Conservation (phyloP, 2,888 invertebrate genomes). For the Temnothorax ravouxi region DNA sequence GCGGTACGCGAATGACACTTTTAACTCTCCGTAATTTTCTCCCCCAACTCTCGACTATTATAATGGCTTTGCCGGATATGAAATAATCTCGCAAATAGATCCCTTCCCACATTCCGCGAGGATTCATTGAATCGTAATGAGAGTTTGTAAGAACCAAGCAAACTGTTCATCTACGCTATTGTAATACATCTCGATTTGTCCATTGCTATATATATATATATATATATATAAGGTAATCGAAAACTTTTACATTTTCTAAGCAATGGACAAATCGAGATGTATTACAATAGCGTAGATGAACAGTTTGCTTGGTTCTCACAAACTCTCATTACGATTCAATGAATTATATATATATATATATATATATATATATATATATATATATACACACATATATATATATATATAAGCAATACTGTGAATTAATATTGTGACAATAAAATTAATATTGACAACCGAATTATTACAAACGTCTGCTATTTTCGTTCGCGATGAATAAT, state of each 20-base stretch:
- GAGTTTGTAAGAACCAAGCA: constrained; percentile 3
- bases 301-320: too few species aligned
- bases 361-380: too few species aligned
- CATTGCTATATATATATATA: neutral
- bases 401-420: neutral
- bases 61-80: constrained; percentile 45
- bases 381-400: too few species aligned
- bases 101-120: constrained; percentile 25
- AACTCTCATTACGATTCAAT: too few species aligned
- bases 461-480: constrained; percentile 13
- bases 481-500: neutral
- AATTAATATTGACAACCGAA: constrained; percentile 27
- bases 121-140: constrained; percentile 53
- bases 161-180: neutral
- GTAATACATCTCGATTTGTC: constrained; percentile 13
- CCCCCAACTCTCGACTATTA: constrained; percentile 21
- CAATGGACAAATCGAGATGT: too few species aligned
- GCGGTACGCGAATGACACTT: constrained; percentile 56
- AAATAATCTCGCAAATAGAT: constrained; percentile 56
- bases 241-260: too few species aligned
- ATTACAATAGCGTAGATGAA: too few species aligned
- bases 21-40: constrained; percentile 53
- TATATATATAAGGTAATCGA: neutral
- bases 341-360: too few species aligned
- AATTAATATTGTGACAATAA: constrained; percentile 15